phyloP scores from a whole-genome alignment of 2,888 invertebrate species.

The Tethea ocularis region DNA sequence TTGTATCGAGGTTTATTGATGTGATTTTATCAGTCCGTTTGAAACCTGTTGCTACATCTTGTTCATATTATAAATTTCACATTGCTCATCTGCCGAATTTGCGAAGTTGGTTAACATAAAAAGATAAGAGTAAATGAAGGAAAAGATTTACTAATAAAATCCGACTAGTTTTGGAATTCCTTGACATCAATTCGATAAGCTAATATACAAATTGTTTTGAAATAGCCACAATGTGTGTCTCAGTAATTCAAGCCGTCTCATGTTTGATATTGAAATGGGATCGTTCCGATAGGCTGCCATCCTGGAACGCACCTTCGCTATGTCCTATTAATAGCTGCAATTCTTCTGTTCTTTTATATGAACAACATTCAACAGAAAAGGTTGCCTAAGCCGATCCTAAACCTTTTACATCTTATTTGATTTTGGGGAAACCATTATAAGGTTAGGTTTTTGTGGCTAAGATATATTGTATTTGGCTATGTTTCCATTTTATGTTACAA shows the following conservation, averaged over 20 bases:
- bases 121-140: background rate
- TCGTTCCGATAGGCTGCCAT: constrained; percentile 51
- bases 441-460: background rate
- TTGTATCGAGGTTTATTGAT: background rate
- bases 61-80: background rate
- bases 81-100: background rate
- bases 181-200: constrained; percentile 18
- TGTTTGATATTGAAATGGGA: constrained; percentile 60
- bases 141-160: background rate
- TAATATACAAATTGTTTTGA: constrained; percentile 43
- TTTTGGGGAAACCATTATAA: constrained; percentile 9
- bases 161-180: background rate
- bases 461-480: background rate
- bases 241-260: constrained; percentile 55
- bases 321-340: constrained; percentile 10
- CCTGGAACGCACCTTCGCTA: constrained; percentile 35
- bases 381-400: too few relatives aligned
- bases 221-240: constrained; percentile 39
- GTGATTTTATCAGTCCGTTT: background rate
- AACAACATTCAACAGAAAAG: background rate
- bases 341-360: constrained; percentile 14
- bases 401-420: background rate
- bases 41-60: background rate
- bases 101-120: background rate
- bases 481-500: too few relatives aligned